Percentiles rank a stretch among this genome's conserved stretches.
Evolutionary conservation across 2,888 invertebrate genomes (phyloP).

Genomic region (Pseudoips prasinana): DNA sequence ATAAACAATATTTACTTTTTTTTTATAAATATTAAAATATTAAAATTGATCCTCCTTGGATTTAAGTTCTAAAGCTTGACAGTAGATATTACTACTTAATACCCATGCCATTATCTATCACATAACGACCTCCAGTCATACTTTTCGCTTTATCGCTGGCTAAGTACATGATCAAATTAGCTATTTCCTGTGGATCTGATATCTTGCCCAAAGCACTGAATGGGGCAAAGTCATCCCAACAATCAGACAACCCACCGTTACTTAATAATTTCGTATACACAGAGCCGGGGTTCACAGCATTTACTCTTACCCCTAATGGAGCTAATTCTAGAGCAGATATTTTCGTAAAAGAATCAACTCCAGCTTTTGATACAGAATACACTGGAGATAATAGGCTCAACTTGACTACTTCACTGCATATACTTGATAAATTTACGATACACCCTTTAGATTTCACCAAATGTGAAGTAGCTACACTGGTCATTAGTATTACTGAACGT

Average conservation of each 20-base stretch:
- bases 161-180: constrained; percentile 11
- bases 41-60: no score
- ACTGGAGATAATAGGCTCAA: constrained; percentile 1
- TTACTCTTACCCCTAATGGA: constrained; percentile 83
- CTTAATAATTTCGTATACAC: constrained; percentile 52
- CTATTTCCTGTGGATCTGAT: constrained; percentile 10
- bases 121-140: constrained; percentile 13
- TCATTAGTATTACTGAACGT: constrained; percentile 20
- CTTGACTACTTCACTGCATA: neutral
- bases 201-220: constrained; percentile 4
- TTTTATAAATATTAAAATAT: no score
- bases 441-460: constrained; percentile 32
- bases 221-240: constrained; percentile 7
- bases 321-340: constrained; percentile 85
- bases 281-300: constrained; percentile 88
- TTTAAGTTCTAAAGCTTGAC: no score
- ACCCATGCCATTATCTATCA: constrained; percentile 13
- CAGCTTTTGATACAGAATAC: constrained; percentile 17
- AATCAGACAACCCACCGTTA: constrained; percentile 10
- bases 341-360: constrained; percentile 85
- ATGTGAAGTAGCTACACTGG: constrained; percentile 22
- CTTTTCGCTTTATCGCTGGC: constrained; percentile 18
- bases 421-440: constrained; percentile 30
- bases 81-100: constrained; percentile 29
- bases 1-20: no score